Percentiles rank a stretch among this genome's conserved stretches.
Evolutionary conservation across 2,888 invertebrate species (phyloP).

Genomic region (Cantharis flavilabris): DNA sequence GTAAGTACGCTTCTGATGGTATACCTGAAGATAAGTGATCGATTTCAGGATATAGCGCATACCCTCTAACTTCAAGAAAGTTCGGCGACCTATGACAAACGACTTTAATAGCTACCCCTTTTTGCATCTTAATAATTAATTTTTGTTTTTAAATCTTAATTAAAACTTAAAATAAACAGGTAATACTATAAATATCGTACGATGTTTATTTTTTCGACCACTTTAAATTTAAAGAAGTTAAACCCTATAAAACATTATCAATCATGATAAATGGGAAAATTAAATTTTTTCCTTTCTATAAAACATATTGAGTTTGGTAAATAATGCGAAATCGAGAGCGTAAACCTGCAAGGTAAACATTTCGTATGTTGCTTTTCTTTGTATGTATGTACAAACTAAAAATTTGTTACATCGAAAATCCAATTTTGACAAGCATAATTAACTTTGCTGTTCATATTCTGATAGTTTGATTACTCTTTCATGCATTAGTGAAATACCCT

Average conservation of each 20-base stretch:
- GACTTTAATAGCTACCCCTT: neutral
- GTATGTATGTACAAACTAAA: neutral
- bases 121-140: neutral
- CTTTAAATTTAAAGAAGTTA: neutral
- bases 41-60: neutral
- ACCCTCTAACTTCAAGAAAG: neutral
- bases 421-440: neutral
- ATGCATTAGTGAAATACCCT: neutral
- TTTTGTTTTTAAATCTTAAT: neutral
- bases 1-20: neutral
- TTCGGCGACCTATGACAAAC: neutral
- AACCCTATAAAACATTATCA: neutral
- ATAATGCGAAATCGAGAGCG: neutral
- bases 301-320: neutral
- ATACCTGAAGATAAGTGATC: slow-evolving; percentile 1
- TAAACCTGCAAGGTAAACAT: neutral
- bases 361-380: neutral
- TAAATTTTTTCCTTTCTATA: neutral
- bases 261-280: neutral
- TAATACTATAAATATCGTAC: neutral
- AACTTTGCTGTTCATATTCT: neutral
- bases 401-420: neutral
- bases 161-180: neutral
- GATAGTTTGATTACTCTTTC: neutral
- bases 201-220: too few relatives aligned